phyloP scores from a whole-genome alignment of 2,797 vertebrate species.

The Myotis findleyi region DNA sequence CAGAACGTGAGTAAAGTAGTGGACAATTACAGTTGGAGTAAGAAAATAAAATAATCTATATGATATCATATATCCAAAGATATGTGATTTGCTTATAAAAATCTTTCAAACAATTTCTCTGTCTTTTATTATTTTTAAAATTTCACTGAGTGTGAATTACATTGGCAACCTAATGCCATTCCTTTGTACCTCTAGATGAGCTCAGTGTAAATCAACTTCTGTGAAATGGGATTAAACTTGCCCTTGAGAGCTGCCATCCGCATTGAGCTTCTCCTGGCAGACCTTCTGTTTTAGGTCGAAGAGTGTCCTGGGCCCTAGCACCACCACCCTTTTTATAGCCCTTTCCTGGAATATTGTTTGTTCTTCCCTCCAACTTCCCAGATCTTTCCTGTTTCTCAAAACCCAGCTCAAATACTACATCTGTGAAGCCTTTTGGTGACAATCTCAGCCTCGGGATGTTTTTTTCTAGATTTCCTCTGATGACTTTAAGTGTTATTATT shows the following conservation, averaged over 20 bases:
- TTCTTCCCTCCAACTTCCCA: not conserved
- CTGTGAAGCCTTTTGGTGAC: not conserved
- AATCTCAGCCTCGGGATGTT: not conserved
- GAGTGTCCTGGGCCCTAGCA: not conserved
- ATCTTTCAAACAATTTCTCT: not conserved
- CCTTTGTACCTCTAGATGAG: not conserved
- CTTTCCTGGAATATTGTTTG: not conserved
- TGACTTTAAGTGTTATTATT: not conserved
- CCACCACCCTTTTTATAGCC: not conserved
- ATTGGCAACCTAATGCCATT: not conserved
- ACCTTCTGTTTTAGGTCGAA: not conserved
- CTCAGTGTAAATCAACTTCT: not conserved
- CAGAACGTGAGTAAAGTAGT: not conserved
- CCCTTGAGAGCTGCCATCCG: not conserved
- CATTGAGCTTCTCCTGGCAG: not conserved
- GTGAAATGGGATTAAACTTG: not conserved
- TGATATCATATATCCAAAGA: not conserved
- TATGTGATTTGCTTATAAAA: not conserved
- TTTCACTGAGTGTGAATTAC: not conserved
- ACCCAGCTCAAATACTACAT: not conserved
- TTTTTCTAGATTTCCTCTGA: conserved; percentile 10
- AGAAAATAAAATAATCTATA: not conserved
- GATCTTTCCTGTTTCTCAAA: not conserved
- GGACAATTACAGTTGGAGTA: not conserved
- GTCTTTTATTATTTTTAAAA: conserved; percentile 4